Base-by-base conservation (phyloP, 2,888 invertebrate species). In the Tenthredo notha region DNA sequence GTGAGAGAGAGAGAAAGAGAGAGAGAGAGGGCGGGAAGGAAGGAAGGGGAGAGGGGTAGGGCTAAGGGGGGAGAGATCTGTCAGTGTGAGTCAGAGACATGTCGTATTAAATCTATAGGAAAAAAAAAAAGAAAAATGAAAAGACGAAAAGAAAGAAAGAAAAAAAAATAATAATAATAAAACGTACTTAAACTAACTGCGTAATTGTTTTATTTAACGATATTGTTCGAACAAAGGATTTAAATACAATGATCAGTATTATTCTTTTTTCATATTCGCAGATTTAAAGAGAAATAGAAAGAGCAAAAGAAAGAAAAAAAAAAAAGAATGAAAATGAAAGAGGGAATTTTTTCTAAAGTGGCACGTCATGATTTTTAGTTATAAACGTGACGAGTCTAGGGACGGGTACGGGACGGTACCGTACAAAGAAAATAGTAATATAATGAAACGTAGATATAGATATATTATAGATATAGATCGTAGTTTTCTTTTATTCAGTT, bases 1-100 rank as follows among this genome's bases (percentile, higher is more conserved):
- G 77, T 15, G 78, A 54, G 65, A 85, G 86, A 84, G 72, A 85
- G 86, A 84, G 72, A 74, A 80, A 43, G 54, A 84, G 77, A 12
- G 78, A 54, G 65, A 78, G 67, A 29, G 78, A 78, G 75, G 43
- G 25, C 80, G 50, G 58, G 83, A 33, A 58, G 25, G 70, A 77
- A 50, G 75, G 54, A 40, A 80, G 78, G 43, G 7, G 67, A n/a
- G 43, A 25, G 80, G 33, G 33, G 33, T 33, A 86, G 50, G 82
- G 77, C 70, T 50, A 25, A 58, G 85, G 85, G 84, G 86, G 86
- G 84, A 78, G 85, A 83, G 84, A 85, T 84, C 70, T 86, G 75
- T 80, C 86, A 87, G 85, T 85, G 85, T 78, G 78, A 72, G 61
- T 47, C 50, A 77, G 58, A 50, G 18, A 77, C 29, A n/a, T 77